Percentiles rank a stretch among this genome's conserved stretches.
Conservation (phyloP, 2,888 invertebrate genomes). For the Mongoloraphidia duomilia region DNA sequence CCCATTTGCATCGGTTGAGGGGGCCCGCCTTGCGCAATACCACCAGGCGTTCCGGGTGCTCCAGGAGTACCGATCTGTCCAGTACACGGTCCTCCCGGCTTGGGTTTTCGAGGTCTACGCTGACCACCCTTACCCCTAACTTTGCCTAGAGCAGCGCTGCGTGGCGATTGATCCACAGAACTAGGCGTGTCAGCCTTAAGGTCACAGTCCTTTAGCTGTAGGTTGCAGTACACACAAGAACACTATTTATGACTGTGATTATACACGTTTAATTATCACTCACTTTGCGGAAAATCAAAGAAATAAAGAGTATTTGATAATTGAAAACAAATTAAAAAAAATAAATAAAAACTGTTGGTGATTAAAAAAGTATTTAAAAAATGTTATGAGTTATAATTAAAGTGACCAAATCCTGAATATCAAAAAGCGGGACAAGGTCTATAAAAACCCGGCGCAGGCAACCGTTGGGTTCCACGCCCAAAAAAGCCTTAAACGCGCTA, state of each 20-base stretch:
- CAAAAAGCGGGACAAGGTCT: too few relatives aligned
- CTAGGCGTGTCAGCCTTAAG: slow-evolving; percentile 53
- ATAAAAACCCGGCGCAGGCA: too few relatives aligned
- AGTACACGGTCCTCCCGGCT: slow-evolving; percentile 15
- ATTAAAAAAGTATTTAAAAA: too few relatives aligned
- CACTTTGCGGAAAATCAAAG: too few relatives aligned
- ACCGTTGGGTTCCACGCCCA: too few relatives aligned
- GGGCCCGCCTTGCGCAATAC: slow-evolving; percentile 6
- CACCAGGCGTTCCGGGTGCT: slow-evolving; percentile 14
- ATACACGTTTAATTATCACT: background rate
- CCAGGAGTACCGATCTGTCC: slow-evolving; percentile 23
- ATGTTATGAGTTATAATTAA: too few relatives aligned
- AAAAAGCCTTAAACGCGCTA: too few relatives aligned
- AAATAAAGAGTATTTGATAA: too few relatives aligned
- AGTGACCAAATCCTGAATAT: too few relatives aligned
- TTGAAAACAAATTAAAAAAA: too few relatives aligned
- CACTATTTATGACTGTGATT: slow-evolving; percentile 18
- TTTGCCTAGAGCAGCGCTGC: slow-evolving; percentile 36
- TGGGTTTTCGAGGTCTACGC: slow-evolving; percentile 36
- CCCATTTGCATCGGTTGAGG: slow-evolving; percentile 19
- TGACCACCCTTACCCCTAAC: slow-evolving; percentile 36
- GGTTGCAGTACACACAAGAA: slow-evolving; percentile 26
- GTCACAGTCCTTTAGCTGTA: slow-evolving; percentile 40
- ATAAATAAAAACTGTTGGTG: too few relatives aligned
- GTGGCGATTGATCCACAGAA: slow-evolving; percentile 52